Evolutionary conservation across 2,888 invertebrate genomes (phyloP).

Genomic region (Choristoneura rosaceana): DNA sequence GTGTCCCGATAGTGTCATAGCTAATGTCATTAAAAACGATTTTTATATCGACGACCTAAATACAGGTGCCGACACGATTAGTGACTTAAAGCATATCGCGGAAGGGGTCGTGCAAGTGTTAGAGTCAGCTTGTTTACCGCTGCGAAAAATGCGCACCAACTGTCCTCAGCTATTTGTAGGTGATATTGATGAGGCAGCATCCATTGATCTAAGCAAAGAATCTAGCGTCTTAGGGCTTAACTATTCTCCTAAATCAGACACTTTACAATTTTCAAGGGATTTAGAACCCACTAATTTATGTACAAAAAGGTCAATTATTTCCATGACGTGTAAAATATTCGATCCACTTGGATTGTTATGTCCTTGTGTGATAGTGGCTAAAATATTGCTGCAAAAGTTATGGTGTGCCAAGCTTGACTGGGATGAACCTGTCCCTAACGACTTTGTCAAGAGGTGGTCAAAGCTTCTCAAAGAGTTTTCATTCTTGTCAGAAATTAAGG

Average conservation of each 20-base stretch:
- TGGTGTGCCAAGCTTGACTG: neutral
- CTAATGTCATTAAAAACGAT: too few relatives aligned
- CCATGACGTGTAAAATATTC: slow-evolving; percentile 1
- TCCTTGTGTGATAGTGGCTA: neutral
- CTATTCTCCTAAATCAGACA: neutral
- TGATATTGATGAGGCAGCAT: too few relatives aligned
- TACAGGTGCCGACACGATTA: too few relatives aligned
- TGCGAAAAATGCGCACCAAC: too few relatives aligned
- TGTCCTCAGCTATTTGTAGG: too few relatives aligned
- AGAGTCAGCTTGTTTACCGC: too few relatives aligned
- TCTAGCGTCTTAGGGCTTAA: neutral
- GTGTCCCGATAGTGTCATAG: too few relatives aligned
- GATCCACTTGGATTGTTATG: neutral
- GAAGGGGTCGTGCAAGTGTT: too few relatives aligned
- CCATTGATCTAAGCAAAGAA: neutral
- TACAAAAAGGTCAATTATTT: neutral
- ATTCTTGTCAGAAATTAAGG: neutral
- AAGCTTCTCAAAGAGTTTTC: neutral
- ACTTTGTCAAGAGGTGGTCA: neutral
- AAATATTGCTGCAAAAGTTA: neutral
- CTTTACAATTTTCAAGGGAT: neutral
- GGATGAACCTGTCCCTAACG: neutral
- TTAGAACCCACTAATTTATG: neutral
- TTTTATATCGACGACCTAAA: too few relatives aligned
- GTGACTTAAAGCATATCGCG: too few relatives aligned